Percentiles rank a stretch among this genome's conserved stretches.
Conservation (phyloP, 2,888 invertebrate species). For the Hypselothyrea guttata region DNA sequence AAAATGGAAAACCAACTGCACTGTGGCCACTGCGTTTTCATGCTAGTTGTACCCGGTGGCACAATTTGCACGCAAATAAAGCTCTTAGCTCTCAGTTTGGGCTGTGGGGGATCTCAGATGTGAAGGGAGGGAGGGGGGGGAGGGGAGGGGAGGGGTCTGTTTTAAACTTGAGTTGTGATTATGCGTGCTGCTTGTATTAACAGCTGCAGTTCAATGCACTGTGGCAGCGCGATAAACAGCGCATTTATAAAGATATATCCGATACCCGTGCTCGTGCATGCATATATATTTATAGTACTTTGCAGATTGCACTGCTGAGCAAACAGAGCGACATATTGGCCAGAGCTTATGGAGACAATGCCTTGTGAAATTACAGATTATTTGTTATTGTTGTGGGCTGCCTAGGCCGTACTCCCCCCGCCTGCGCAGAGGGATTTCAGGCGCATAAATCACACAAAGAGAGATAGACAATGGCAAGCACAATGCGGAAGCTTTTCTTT, state of each 20-base stretch:
- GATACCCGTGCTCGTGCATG: not conserved
- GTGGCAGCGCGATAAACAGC: constrained; percentile 48
- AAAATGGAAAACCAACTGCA: constrained; percentile 43
- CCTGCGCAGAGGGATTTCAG: constrained; percentile 25
- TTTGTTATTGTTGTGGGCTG: constrained; percentile 43
- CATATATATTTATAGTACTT: not conserved
- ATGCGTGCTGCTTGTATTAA: constrained; percentile 30
- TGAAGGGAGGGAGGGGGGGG: too few species aligned
- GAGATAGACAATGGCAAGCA: constrained; percentile 36
- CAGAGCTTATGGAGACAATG: constrained; percentile 43
- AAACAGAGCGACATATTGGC: constrained; percentile 41
- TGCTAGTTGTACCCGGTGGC: constrained; percentile 25
- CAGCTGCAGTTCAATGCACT: constrained; percentile 48
- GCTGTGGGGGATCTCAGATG: too few species aligned
- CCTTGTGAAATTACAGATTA: constrained; percentile 54
- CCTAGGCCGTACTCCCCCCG: not conserved
- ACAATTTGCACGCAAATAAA: not conserved
- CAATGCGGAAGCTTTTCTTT: constrained; percentile 55
- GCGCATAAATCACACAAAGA: constrained; percentile 4
- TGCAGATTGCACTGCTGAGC: constrained; percentile 7
- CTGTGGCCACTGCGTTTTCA: constrained; percentile 27
- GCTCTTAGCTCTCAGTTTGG: too few species aligned
- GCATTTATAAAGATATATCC: constrained; percentile 26
- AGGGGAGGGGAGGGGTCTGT: constrained; percentile 4
- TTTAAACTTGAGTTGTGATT: constrained; percentile 20